Evolutionary conservation across 2,888 invertebrate genomes (phyloP).

Genomic region (Meliscaeva auricollis): DNA sequence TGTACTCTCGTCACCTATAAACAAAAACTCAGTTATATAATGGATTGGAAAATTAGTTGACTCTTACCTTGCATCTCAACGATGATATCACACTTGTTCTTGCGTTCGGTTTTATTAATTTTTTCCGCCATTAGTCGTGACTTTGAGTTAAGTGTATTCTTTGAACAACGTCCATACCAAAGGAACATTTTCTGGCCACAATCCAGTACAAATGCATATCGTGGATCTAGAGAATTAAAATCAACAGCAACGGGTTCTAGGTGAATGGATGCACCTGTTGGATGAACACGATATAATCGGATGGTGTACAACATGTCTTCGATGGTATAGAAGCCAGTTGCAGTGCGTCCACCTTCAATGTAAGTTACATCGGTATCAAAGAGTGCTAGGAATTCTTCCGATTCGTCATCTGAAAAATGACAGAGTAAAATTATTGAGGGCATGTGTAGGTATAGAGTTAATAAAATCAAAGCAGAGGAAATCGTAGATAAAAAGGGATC

Average conservation of each 20-base stretch:
- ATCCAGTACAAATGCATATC: conserved; percentile 96
- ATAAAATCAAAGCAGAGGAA: too few species aligned
- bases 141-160: conserved; percentile 94
- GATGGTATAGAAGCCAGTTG: conserved; percentile 98
- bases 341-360: conserved; percentile 97
- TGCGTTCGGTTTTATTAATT: conserved; percentile 99
- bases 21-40: not conserved
- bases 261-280: conserved; percentile 93
- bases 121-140: conserved; percentile 95
- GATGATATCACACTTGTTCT: conserved; percentile 95
- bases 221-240: conserved; percentile 92
- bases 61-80: conserved; percentile 89
- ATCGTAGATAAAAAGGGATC: too few species aligned
- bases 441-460: too few species aligned
- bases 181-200: conserved; percentile 93
- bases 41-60: not conserved
- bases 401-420: conserved; percentile 89
- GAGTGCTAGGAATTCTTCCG: conserved; percentile 96
- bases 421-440: not conserved
- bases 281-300: conserved; percentile 94
- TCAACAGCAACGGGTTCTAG: conserved; percentile 93
- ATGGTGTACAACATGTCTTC: conserved; percentile 95
- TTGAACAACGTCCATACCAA: conserved; percentile 92
- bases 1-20: conserved; percentile 88
- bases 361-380: conserved; percentile 97